phyloP scores from a whole-genome alignment of 2,113 vertebrate genomes.

The Aix galericulata region DNA sequence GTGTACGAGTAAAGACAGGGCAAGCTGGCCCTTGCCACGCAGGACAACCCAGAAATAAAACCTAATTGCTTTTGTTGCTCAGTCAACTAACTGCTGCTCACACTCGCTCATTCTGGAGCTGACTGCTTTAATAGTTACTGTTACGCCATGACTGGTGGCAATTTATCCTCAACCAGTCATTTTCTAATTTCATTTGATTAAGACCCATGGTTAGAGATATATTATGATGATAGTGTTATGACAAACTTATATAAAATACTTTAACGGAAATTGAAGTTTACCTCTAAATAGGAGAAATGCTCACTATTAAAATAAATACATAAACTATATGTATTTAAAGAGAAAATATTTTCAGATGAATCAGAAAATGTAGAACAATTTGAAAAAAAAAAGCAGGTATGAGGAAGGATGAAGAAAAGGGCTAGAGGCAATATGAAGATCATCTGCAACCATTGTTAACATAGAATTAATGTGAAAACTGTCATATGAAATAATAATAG shows the following conservation, averaged over 20 bases:
- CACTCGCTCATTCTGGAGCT: background rate
- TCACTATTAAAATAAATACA: background rate
- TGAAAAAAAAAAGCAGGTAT: background rate
- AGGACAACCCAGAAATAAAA: background rate
- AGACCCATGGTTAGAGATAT: background rate
- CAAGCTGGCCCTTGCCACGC: background rate
- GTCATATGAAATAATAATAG: background rate
- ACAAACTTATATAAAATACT: background rate
- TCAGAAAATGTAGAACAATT: background rate
- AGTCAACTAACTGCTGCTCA: background rate
- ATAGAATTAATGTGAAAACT: background rate
- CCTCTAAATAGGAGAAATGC: background rate
- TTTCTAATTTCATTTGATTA: constrained; percentile 15
- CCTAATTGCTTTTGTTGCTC: background rate
- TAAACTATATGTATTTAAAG: background rate
- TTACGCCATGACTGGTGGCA: background rate
- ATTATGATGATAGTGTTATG: background rate
- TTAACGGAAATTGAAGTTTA: background rate
- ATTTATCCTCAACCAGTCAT: background rate
- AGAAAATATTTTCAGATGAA: background rate
- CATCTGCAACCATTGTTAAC: background rate
- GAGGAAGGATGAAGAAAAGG: background rate
- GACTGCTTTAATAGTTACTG: background rate
- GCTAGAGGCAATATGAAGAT: background rate
- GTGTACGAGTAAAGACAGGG: background rate